A percentile compares a stretch with the other conserved stretches of the same genome.
Conservation (phyloP, 2,113 vertebrate genomes). For the Caloenas nicobarica region DNA sequence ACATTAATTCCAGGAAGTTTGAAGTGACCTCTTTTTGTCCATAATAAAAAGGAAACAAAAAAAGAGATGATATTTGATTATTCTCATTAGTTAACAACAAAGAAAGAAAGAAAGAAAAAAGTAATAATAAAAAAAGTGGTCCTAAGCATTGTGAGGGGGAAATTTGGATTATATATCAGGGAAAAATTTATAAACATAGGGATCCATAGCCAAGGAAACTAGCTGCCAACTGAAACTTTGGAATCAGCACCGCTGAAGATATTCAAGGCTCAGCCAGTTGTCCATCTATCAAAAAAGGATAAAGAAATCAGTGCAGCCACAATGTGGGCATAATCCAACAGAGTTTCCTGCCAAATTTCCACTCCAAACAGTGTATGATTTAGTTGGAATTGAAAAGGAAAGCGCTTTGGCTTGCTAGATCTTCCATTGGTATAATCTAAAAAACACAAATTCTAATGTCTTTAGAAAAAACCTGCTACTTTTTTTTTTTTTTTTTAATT, state of each 20-base stretch:
- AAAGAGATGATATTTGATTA: neutral
- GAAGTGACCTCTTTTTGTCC: neutral
- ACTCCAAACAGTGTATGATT: neutral
- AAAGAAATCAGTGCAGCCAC: neutral
- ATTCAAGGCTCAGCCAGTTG: neutral
- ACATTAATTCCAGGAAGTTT: neutral
- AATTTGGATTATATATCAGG: neutral
- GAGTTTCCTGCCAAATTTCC: constrained; percentile 1
- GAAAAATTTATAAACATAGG: constrained; percentile 5
- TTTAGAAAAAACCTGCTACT: neutral
- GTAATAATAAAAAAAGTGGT: neutral
- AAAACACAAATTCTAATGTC: neutral
- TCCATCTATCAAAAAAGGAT: constrained; percentile 9
- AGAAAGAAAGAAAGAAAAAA: neutral
- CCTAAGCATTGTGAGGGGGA: neutral
- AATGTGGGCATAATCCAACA: neutral
- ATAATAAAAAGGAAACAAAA: neutral
- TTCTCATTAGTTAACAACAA: neutral
- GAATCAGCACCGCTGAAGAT: neutral
- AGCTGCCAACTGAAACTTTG: constrained; percentile 10
- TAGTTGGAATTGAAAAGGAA: constrained; percentile 18
- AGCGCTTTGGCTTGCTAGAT: neutral
- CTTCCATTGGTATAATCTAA: neutral
- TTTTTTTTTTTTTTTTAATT: neutral
- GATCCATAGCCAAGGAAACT: neutral